These are phyloP conservation scores for Ciona savignyi DNA, from an alignment of 23 tunicate species.

Conservation along the genomic window DNA sequence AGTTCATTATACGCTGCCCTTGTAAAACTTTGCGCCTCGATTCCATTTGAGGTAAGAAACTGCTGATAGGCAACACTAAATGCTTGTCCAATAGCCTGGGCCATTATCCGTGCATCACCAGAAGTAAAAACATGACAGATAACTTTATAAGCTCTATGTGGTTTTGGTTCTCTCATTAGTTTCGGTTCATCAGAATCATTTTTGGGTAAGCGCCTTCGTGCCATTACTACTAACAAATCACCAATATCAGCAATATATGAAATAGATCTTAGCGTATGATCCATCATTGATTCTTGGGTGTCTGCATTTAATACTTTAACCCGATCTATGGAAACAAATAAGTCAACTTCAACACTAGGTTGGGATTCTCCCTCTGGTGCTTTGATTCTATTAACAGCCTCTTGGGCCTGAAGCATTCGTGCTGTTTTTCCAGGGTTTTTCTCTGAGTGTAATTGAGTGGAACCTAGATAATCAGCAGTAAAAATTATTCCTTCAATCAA, in stretches of 20 bases:
- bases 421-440: constrained; percentile 83
- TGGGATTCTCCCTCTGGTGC: constrained; percentile 96
- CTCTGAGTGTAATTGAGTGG: constrained; percentile 75
- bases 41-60: constrained; percentile 63
- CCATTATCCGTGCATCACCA: constrained; percentile 60
- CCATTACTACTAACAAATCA: constrained; percentile 81
- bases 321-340: constrained; percentile 77
- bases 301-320: constrained; percentile 81
- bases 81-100: constrained; percentile 80
- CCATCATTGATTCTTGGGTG: constrained; percentile 95
- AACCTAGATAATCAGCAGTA: constrained; percentile 84
- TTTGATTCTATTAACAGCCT: constrained; percentile 85
- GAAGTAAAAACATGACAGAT: constrained; percentile 91
- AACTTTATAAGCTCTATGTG: constrained; percentile 31
- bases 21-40: constrained; percentile 55
- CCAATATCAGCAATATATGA: constrained; percentile 97
- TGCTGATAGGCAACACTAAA: constrained; percentile 87
- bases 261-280: constrained; percentile 78
- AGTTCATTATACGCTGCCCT: constrained; percentile 70
- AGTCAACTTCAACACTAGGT: constrained; percentile 88
- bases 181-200: constrained; percentile 30
- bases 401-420: constrained; percentile 98
- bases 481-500: constrained; percentile 90
- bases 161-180: constrained; percentile 41
- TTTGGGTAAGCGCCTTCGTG: constrained; percentile 37